Conservation (phyloP, 2,888 invertebrate species). For the Macaria notata region DNA sequence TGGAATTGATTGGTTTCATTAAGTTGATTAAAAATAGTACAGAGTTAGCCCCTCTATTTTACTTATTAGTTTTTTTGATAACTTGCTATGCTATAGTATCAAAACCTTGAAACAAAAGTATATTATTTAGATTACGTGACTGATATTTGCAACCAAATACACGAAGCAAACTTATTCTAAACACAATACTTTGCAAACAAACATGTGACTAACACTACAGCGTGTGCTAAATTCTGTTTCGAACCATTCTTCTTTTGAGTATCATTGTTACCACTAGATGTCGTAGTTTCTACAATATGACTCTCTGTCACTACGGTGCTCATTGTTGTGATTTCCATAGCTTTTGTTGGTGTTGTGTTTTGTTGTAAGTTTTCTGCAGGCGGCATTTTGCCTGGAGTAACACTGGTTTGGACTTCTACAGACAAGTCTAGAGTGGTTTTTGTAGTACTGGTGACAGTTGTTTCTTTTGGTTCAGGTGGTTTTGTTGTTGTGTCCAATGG, state of each 20-base stretch:
- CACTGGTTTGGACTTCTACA: conserved; percentile 19
- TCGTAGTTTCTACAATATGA: conserved; percentile 25
- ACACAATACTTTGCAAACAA: conserved; percentile 21
- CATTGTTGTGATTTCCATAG: conserved; percentile 38
- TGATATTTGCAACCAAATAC: neutral
- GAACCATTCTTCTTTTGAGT: conserved; percentile 37
- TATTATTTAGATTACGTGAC: no score
- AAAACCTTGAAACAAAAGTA: no score
- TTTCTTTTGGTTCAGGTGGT: neutral
- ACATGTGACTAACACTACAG: conserved; percentile 12
- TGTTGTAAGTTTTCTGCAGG: conserved; percentile 64
- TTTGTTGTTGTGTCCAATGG: neutral
- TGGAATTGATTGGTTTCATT: no score
- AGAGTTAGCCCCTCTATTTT: no score
- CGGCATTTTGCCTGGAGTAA: conserved; percentile 43
- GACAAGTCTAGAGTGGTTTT: conserved; percentile 24
- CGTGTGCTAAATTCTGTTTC: conserved; percentile 13
- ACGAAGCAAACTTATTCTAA: conserved; percentile 7
- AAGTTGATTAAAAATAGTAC: no score
- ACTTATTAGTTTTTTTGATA: no score
- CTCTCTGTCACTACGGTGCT: conserved; percentile 30
- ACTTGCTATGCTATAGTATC: no score
- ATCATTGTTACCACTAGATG: conserved; percentile 7
- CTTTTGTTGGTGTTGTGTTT: conserved; percentile 49
- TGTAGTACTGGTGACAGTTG: neutral